phyloP scores from a whole-genome alignment of 2,888 invertebrate genomes.

The Drosophila setosimentum region DNA sequence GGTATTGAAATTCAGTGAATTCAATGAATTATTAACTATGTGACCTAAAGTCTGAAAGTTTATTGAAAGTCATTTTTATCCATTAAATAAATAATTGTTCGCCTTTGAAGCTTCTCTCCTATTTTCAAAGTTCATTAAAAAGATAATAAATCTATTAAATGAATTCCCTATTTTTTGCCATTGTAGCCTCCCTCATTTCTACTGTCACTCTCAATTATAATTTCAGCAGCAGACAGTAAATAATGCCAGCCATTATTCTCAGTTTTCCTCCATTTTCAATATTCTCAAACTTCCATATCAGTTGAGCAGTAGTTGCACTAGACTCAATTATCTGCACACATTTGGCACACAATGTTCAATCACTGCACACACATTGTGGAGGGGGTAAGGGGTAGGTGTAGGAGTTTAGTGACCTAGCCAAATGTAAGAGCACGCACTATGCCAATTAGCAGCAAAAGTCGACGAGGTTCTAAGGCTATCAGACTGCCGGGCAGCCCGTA shows the following conservation, averaged over 20 bases:
- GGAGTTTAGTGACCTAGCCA: slow-evolving; percentile 24
- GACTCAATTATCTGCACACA: slow-evolving; percentile 34
- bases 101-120: neutral
- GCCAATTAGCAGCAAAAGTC: slow-evolving; percentile 74
- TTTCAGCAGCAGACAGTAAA: neutral
- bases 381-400: neutral
- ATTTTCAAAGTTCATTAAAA: neutral
- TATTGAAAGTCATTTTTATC: neutral
- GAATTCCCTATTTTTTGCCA: neutral
- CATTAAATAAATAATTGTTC: neutral
- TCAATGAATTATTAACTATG: neutral
- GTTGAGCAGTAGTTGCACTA: slow-evolving; percentile 21
- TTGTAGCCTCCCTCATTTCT: neutral
- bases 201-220: neutral
- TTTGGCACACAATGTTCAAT: slow-evolving; percentile 49
- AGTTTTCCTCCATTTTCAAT: neutral
- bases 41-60: neutral
- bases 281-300: slow-evolving; percentile 21
- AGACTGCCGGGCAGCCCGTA: slow-evolving; percentile 18
- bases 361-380: slow-evolving; percentile 20
- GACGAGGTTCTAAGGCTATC: slow-evolving; percentile 7
- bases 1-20: neutral
- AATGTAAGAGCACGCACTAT: slow-evolving; percentile 72
- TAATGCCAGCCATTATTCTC: slow-evolving; percentile 1
- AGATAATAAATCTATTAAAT: neutral